These are phyloP conservation scores for Rhyacophila evoluta DNA, from an alignment of 2,888 invertebrate species.

Conservation along the genomic window DNA sequence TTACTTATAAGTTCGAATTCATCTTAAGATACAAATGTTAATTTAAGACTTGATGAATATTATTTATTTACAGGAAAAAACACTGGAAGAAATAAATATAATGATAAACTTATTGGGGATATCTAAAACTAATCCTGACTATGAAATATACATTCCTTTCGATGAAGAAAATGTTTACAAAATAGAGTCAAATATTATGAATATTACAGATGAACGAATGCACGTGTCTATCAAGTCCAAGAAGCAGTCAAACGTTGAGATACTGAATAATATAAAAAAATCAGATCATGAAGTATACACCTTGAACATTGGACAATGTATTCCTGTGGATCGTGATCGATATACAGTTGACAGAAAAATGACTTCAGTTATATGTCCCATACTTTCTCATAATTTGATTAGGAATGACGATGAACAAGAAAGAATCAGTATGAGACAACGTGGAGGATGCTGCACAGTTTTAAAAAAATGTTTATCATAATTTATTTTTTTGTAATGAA, in stretches of 20 bases:
- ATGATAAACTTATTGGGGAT: neutral
- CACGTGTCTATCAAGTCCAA: neutral
- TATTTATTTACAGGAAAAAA: neutral
- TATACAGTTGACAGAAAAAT: neutral
- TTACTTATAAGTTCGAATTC: too few species aligned
- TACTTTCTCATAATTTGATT: neutral
- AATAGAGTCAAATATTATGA: neutral
- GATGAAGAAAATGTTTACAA: neutral
- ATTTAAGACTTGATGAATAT: too few species aligned
- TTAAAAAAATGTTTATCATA: too few species aligned
- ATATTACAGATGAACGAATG: neutral
- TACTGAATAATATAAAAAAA: neutral
- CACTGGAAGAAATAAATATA: neutral
- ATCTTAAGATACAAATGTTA: too few species aligned
- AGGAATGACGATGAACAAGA: too few species aligned
- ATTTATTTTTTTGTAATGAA: too few species aligned
- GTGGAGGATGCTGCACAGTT: neutral
- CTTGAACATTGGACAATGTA: neutral
- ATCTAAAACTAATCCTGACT: neutral
- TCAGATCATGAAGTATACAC: neutral
- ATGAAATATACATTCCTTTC: neutral
- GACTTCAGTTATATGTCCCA: neutral
- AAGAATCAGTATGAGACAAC: too few species aligned
- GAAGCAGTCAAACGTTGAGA: neutral
- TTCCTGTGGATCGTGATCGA: neutral